These are phyloP conservation scores for Melanostigma gelatinosum DNA, from an alignment of 2,113 vertebrate genomes.

Conservation along the genomic window DNA sequence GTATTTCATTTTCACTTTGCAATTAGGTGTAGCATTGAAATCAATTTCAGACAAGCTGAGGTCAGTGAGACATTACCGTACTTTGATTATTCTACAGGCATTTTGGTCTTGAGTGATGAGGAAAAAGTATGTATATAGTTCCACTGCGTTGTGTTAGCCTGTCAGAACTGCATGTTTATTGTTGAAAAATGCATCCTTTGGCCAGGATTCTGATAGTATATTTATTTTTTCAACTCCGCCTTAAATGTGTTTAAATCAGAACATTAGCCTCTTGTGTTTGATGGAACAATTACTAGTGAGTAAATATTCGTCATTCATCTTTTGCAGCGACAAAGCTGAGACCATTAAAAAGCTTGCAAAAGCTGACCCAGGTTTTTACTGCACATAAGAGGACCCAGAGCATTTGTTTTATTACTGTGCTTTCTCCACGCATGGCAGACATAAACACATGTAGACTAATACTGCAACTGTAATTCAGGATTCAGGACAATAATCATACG, in stretches of 20 bases:
- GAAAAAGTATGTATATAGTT: constrained; percentile 1
- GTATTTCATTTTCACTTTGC: constrained; percentile 26
- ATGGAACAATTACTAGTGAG: constrained; percentile 44
- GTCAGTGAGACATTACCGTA: constrained; percentile 33
- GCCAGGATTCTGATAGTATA: not conserved
- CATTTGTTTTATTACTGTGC: constrained; percentile 41
- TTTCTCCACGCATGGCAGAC: constrained; percentile 15
- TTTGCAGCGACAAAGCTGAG: constrained; percentile 36
- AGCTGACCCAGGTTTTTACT: constrained; percentile 36
- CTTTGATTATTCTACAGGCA: constrained; percentile 20
- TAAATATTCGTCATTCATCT: constrained; percentile 34
- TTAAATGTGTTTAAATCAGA: constrained; percentile 31
- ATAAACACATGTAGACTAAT: constrained; percentile 35
- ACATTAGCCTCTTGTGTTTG: constrained; percentile 35
- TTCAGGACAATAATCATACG: constrained; percentile 50
- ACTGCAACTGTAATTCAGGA: constrained; percentile 31
- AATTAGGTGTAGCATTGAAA: constrained; percentile 17
- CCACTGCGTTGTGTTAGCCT: not conserved
- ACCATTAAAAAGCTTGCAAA: constrained; percentile 42
- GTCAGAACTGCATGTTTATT: not conserved
- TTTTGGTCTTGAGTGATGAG: constrained; percentile 5
- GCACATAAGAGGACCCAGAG: constrained; percentile 35
- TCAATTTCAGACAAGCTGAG: constrained; percentile 24
- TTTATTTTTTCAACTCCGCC: not conserved
- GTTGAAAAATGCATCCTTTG: not conserved